phyloP scores from a whole-genome alignment of 2,888 invertebrate genomes.

The Incurvaria masculella region DNA sequence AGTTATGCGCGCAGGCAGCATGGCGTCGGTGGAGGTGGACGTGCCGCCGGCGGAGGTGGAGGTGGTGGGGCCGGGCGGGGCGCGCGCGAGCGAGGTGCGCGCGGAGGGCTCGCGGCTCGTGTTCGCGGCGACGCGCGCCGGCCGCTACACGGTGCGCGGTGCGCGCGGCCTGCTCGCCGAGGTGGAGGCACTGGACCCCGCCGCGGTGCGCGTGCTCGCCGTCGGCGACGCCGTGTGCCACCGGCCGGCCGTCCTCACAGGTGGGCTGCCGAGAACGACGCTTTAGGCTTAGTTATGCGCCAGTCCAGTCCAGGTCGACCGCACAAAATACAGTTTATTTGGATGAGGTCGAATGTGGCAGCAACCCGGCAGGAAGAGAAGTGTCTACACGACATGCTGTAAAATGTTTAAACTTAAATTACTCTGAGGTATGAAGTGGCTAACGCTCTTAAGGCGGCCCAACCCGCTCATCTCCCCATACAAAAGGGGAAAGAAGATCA shows the following conservation, averaged over 20 bases:
- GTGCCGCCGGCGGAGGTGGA: constrained; percentile 63
- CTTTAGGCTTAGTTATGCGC: too few species aligned
- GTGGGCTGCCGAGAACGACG: too few species aligned
- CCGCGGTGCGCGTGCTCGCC: constrained; percentile 67
- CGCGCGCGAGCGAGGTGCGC: constrained; percentile 59
- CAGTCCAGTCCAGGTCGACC: too few species aligned
- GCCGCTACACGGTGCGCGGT: constrained; percentile 66
- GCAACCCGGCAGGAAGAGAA: too few species aligned
- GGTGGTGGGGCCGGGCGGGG: constrained; percentile 63
- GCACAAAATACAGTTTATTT: too few species aligned
- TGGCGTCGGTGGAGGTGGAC: constrained; percentile 61
- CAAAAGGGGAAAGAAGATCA: too few species aligned
- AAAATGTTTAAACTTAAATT: too few species aligned
- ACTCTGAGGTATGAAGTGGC: too few species aligned
- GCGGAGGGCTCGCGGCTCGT: constrained; percentile 61
- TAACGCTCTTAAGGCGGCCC: too few species aligned
- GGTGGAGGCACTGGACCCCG: constrained; percentile 78
- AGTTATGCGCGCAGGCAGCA: constrained; percentile 37
- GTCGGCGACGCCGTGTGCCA: constrained; percentile 76
- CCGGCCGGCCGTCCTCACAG: constrained; percentile 74
- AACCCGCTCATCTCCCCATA: too few species aligned
- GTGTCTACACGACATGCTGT: too few species aligned
- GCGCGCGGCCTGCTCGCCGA: constrained; percentile 38
- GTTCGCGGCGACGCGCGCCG: constrained; percentile 73
- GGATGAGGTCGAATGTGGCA: too few species aligned